Conservation (phyloP, 2,888 invertebrate species). For the Resseliella maxima region DNA sequence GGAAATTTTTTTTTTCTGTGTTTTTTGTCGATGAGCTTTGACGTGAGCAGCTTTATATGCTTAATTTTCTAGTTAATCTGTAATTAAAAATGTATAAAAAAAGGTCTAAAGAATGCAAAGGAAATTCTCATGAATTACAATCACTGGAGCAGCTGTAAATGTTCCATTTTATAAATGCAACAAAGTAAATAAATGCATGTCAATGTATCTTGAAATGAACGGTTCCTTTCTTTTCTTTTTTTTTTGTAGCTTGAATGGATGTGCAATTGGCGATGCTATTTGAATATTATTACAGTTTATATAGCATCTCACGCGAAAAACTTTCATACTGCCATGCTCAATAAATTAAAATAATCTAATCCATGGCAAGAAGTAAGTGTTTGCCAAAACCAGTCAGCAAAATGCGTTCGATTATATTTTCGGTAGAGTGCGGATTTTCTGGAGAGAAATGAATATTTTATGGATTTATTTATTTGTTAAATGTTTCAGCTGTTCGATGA, state of each 20-base stretch:
- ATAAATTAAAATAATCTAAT: constrained; percentile 53
- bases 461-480: constrained; percentile 51
- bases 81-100: neutral
- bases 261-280: neutral
- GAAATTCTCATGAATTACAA: constrained; percentile 32
- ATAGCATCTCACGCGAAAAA: neutral
- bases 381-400: neutral
- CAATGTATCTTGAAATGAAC: neutral
- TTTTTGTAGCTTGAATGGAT: neutral
- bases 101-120: constrained; percentile 20
- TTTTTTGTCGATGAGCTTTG: neutral
- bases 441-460: constrained; percentile 46
- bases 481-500: constrained; percentile 45
- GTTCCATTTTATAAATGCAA: neutral
- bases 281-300: neutral
- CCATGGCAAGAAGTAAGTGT: constrained; percentile 21
- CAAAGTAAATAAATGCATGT: constrained; percentile 36
- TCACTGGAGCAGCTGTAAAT: neutral
- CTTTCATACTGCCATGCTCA: neutral
- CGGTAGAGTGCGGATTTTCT: constrained; percentile 35
- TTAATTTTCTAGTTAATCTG: neutral
- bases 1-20: neutral
- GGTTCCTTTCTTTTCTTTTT: neutral
- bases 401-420: neutral
- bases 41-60: neutral